Evolutionary conservation across 2,113 vertebrate species (phyloP), one percentile per base, ranked within the genome.

Genomic region (Anser cygnoides): DNA sequence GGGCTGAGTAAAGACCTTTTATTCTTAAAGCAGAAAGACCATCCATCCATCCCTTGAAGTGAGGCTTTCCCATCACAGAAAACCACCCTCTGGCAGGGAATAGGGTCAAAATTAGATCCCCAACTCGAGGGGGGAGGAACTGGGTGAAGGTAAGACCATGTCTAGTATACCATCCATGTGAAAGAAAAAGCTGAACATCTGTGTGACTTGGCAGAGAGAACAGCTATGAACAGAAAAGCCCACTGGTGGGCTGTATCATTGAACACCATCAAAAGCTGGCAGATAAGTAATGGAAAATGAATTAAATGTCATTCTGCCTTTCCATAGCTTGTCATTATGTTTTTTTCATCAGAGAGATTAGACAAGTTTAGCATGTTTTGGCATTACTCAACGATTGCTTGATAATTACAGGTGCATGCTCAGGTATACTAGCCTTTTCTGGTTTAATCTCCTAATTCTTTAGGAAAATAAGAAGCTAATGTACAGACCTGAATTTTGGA

Each of bases 201-300:
- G 54, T 35, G 7, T 55, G 59, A 55, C 50, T 95, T 94, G 95
- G 81, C 87, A 65, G 16, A 1, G 25, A 74, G 37, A 83, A 52
- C 3, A 6, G 54, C 21, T 73, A 15, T 67, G 67, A 90, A 89
- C 37, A 89, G 80, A 50, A 35, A 57, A 77, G 6, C 62, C 21
- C 52, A 2, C 59, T 79, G 33, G 46, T 10, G 2, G 63, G 41
- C 50, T 73, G 0, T 74, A 85, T 91, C 70, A 63, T 28, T 67
- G 75, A 92, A 87, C 59, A 71, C 29, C 63, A 93, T 87, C 88
- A 90, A 90, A 80, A 93, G 37, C 50, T 95, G 95, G n/a, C 50
- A 90, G 57, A 77, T 39, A 57, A 92, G 72, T 52, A 95, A 80
- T 80, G 78, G 71, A 91, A 95, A 96, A 90, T 83, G 23, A 62